phyloP scores from a whole-genome alignment of 2,888 invertebrate species.

The Apoda limacodes region DNA sequence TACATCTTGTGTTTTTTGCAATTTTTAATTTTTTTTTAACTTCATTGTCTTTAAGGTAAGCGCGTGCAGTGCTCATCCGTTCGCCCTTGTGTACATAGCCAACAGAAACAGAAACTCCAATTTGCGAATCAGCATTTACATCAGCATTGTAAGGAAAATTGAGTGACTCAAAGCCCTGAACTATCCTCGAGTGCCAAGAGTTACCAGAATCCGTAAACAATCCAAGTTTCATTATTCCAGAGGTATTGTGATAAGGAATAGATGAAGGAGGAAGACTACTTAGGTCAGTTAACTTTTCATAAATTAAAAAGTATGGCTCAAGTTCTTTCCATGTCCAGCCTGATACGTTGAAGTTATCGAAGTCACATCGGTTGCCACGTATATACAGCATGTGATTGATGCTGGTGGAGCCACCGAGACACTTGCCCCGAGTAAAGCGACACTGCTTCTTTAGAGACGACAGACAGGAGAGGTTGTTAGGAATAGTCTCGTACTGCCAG shows the following conservation, averaged over 20 bases:
- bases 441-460: conserved; percentile 27
- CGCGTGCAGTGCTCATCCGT: conserved; percentile 39
- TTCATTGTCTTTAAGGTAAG: conserved; percentile 28
- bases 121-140: conserved; percentile 36
- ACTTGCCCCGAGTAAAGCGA: conserved; percentile 36
- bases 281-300: no score
- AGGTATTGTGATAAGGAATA: conserved; percentile 35
- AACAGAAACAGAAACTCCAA: conserved; percentile 32
- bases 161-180: conserved; percentile 26
- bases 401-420: no score
- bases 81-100: no score
- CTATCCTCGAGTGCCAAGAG: conserved; percentile 34
- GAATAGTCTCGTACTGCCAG: conserved; percentile 34
- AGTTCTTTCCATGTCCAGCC: no score
- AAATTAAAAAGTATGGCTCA: no score
- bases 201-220: conserved; percentile 32
- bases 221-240: conserved; percentile 31
- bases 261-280: conserved; percentile 32
- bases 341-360: conserved; percentile 26
- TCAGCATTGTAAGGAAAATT: conserved; percentile 35
- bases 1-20: conserved; percentile 32
- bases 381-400: conserved; percentile 48
- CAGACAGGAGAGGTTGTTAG: conserved; percentile 43
- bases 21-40: conserved; percentile 29
- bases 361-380: conserved; percentile 38